phyloP scores from a whole-genome alignment of 2,113 vertebrate genomes.

The Gymnocephalus cernua region DNA sequence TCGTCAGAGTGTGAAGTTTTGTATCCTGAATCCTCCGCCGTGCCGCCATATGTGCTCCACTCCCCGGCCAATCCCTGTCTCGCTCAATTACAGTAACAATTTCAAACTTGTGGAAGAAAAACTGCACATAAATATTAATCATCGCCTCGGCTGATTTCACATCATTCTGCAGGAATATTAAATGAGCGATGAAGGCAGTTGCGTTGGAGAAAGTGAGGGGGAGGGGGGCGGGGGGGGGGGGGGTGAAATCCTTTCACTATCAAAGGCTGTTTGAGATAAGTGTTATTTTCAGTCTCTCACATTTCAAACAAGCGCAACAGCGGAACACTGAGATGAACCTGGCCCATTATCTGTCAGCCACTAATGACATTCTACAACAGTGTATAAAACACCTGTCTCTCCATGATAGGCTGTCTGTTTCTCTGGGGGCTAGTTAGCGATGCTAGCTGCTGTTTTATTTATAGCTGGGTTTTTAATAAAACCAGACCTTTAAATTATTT shows the following conservation, averaged over 20 bases:
- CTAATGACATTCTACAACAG: slow-evolving; percentile 73
- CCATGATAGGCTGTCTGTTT: slow-evolving; percentile 64
- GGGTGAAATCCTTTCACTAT: slow-evolving; percentile 42
- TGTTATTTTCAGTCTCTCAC: slow-evolving; percentile 70
- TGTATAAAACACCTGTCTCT: slow-evolving; percentile 68
- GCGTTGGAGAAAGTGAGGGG: slow-evolving; percentile 9
- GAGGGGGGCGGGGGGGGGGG: not conserved
- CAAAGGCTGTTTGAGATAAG: slow-evolving; percentile 64
- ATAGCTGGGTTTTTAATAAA: slow-evolving; percentile 76
- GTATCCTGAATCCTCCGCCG: slow-evolving; percentile 24
- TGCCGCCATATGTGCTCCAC: slow-evolving; percentile 5
- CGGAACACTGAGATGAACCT: slow-evolving; percentile 48
- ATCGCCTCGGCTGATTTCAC: slow-evolving; percentile 58
- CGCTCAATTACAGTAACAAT: slow-evolving; percentile 64
- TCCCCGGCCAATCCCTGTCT: slow-evolving; percentile 44
- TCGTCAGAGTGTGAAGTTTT: slow-evolving; percentile 26
- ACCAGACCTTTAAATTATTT: slow-evolving; percentile 70
- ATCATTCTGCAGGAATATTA: slow-evolving; percentile 62
- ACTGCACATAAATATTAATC: slow-evolving; percentile 74
- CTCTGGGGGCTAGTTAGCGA: slow-evolving; percentile 79
- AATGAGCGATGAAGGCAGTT: slow-evolving; percentile 47
- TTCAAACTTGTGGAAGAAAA: slow-evolving; percentile 56
- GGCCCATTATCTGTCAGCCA: slow-evolving; percentile 69
- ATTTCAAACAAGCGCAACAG: slow-evolving; percentile 63
- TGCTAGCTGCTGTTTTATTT: slow-evolving; percentile 78